These are phyloP conservation scores for Pseudanteris insignis DNA, from an alignment of 2,888 invertebrate species.

Conservation along the genomic window DNA sequence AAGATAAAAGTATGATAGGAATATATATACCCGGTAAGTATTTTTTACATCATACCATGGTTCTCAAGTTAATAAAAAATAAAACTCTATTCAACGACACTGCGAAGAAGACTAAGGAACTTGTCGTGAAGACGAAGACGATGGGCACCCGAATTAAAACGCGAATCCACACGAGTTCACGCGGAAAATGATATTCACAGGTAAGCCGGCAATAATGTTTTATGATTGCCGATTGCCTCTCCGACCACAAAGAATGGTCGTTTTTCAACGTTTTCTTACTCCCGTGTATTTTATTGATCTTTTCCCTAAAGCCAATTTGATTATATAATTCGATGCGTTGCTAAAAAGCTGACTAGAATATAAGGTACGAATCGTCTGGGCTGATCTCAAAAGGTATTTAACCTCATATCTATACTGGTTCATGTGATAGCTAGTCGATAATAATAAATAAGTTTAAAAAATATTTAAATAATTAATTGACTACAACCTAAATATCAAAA, in stretches of 20 bases:
- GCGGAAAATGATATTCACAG: too few relatives aligned
- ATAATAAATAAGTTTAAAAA: too few relatives aligned
- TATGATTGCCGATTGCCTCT: too few relatives aligned
- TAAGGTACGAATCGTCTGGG: conserved; percentile 54
- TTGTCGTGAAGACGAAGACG: conserved; percentile 46
- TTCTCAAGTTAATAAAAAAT: neutral
- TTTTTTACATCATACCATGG: neutral
- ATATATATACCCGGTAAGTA: neutral
- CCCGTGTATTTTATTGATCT: conserved; percentile 12
- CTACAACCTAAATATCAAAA: too few relatives aligned
- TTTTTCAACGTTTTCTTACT: conserved; percentile 3
- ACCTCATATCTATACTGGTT: too few relatives aligned
- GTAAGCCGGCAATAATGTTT: too few relatives aligned
- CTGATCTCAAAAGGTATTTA: conserved; percentile 16
- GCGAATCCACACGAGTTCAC: conserved; percentile 39
- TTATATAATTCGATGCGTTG: conserved; percentile 58
- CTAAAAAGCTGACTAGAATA: conserved; percentile 66
- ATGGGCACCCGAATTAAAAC: conserved; percentile 31
- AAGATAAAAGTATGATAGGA: too few relatives aligned
- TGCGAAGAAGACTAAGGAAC: conserved; percentile 42
- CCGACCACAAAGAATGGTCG: conserved; percentile 23
- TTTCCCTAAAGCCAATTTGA: conserved; percentile 41
- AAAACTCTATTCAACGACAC: conserved; percentile 40
- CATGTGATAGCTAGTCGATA: too few relatives aligned
- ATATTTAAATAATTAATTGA: too few relatives aligned